A percentile compares a stretch with the other conserved stretches of the same genome.
Evolutionary conservation across 1,140 invertebrate species (phyloP).

Genomic region (Samia ricini): DNA sequence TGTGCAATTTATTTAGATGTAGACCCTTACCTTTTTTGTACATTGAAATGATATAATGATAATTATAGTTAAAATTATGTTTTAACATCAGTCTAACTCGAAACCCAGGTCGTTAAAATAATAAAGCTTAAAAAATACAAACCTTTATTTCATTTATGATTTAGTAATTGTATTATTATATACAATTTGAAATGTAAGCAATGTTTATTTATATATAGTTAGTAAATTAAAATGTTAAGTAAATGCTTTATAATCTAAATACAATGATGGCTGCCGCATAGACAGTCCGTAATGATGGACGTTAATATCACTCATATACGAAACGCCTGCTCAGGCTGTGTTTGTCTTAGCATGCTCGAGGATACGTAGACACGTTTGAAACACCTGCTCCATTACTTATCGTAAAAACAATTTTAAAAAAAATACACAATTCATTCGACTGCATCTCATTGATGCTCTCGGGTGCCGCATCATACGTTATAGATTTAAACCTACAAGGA

Average conservation of each 20-base stretch:
- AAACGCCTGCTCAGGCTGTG: neutral
- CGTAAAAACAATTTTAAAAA: too few relatives aligned
- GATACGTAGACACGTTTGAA: too few relatives aligned
- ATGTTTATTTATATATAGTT: neutral
- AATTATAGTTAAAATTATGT: neutral
- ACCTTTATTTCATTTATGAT: too few relatives aligned
- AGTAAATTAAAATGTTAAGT: neutral
- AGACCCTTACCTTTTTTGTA: neutral
- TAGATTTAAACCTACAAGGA: too few relatives aligned
- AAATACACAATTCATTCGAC: too few relatives aligned
- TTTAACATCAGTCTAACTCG: neutral
- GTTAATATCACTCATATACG: neutral
- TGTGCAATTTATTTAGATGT: conserved; percentile 34
- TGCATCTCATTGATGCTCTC: too few relatives aligned
- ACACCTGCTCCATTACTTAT: too few relatives aligned
- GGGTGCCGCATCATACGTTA: too few relatives aligned
- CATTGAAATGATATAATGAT: neutral
- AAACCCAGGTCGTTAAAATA: neutral
- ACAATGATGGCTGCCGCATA: neutral
- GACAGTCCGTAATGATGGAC: neutral
- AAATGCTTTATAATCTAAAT: neutral
- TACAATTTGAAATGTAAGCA: neutral
- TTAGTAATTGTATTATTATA: neutral
- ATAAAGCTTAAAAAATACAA: neutral
- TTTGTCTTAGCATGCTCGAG: too few relatives aligned